Conservation (phyloP, 2,888 invertebrate species). For the Epinotia brunnichana region DNA sequence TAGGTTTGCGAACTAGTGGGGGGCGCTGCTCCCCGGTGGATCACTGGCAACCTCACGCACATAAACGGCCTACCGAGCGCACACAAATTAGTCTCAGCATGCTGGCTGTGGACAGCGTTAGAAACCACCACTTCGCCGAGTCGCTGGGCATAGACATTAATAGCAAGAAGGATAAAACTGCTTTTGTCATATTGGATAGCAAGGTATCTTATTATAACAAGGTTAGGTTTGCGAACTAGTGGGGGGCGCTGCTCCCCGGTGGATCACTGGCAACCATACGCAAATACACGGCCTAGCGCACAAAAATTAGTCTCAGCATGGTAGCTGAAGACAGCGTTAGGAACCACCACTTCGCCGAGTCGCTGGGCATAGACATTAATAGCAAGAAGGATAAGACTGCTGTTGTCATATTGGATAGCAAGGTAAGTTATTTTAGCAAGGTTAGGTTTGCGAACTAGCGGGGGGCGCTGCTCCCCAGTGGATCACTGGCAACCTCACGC, state of each 20-base stretch:
- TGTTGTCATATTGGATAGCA: neutral
- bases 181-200: too few species aligned
- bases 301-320: neutral
- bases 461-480: conserved; percentile 64
- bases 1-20: conserved; percentile 70
- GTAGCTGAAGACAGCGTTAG: neutral
- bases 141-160: too few species aligned
- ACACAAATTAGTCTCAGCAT: neutral
- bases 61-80: conserved; percentile 68
- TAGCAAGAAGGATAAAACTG: neutral
- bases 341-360: neutral
- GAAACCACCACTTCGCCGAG: neutral
- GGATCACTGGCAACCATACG: conserved; percentile 58
- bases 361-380: too few species aligned
- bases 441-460: conserved; percentile 71
- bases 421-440: conserved; percentile 57
- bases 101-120: neutral
- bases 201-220: conserved; percentile 57
- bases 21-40: conserved; percentile 63
- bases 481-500: conserved; percentile 58
- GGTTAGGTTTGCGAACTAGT: conserved; percentile 69
- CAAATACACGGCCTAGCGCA: conserved; percentile 71
- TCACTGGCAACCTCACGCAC: conserved; percentile 59
- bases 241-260: conserved; percentile 65
- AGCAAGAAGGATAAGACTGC: neutral